Percentiles rank a stretch among this genome's conserved stretches.
Evolutionary conservation across 2,797 vertebrate species (phyloP).

Genomic region (Enteromius fasciolatus): DNA sequence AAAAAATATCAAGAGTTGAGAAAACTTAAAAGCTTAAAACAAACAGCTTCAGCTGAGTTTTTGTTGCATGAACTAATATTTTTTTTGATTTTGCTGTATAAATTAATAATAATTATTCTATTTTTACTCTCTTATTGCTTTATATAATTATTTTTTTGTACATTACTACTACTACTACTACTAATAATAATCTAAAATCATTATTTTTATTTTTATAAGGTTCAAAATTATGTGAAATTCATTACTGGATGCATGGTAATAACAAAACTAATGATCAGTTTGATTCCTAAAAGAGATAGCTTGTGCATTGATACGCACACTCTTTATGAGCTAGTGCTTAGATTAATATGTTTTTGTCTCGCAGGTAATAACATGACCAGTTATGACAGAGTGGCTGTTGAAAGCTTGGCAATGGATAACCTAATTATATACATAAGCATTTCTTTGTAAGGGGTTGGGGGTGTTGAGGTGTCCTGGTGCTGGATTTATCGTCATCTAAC

Average conservation of each 20-base stretch:
- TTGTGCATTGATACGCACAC: background rate
- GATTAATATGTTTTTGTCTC: constrained; percentile 16
- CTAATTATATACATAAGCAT: constrained; percentile 29
- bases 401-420: constrained; percentile 25
- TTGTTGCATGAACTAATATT: background rate
- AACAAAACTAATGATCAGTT: background rate
- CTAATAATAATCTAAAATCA: too few relatives aligned
- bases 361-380: background rate
- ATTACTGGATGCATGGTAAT: background rate
- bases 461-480: background rate
- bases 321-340: background rate
- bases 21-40: too few relatives aligned
- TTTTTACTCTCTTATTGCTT: too few relatives aligned
- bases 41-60: too few relatives aligned
- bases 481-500: constrained; percentile 41
- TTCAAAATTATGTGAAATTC: too few relatives aligned
- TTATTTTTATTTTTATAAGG: too few relatives aligned
- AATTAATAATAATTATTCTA: too few relatives aligned
- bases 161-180: too few relatives aligned
- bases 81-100: too few relatives aligned
- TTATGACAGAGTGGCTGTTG: constrained; percentile 29
- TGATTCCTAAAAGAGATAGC: background rate
- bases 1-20: too few relatives aligned
- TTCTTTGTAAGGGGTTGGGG: background rate
- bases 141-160: too few relatives aligned